These are phyloP conservation scores for Anseranas semipalmata DNA, from an alignment of 2,113 vertebrate genomes.

Conservation along the genomic window DNA sequence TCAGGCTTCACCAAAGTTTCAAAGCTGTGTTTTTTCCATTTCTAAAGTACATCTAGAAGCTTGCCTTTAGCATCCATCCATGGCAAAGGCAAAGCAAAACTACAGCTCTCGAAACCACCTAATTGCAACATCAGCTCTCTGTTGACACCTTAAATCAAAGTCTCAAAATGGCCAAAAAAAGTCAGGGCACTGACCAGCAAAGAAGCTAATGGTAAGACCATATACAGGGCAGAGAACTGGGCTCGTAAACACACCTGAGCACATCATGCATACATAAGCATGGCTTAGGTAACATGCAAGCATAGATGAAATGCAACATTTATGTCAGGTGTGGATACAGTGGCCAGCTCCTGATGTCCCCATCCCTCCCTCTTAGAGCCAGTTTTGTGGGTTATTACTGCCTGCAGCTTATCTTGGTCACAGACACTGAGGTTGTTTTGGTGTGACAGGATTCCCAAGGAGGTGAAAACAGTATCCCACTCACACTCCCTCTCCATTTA, in stretches of 20 bases:
- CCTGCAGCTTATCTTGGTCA: not conserved
- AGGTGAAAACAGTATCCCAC: not conserved
- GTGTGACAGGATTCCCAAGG: not conserved
- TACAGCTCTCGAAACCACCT: not conserved
- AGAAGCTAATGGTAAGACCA: not conserved
- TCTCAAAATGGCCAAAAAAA: not conserved
- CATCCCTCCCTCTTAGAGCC: not conserved
- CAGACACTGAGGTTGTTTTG: not conserved
- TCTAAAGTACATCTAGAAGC: not conserved
- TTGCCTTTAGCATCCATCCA: not conserved
- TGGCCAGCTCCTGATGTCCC: not conserved
- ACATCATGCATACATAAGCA: fast-evolving
- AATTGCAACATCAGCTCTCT: not conserved
- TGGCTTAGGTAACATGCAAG: not conserved
- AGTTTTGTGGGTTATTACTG: not conserved
- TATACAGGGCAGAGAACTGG: not conserved
- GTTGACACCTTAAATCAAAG: not conserved
- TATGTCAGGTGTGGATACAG: not conserved
- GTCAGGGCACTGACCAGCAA: not conserved
- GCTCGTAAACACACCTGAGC: not conserved
- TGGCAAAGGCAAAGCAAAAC: not conserved
- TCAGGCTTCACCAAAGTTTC: not conserved
- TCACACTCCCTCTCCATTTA: not conserved
- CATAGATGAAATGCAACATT: not conserved
- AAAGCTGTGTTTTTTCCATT: not conserved